phyloP scores from a whole-genome alignment of 2,113 vertebrate genomes.

The Nothoprocta pentlandii region DNA sequence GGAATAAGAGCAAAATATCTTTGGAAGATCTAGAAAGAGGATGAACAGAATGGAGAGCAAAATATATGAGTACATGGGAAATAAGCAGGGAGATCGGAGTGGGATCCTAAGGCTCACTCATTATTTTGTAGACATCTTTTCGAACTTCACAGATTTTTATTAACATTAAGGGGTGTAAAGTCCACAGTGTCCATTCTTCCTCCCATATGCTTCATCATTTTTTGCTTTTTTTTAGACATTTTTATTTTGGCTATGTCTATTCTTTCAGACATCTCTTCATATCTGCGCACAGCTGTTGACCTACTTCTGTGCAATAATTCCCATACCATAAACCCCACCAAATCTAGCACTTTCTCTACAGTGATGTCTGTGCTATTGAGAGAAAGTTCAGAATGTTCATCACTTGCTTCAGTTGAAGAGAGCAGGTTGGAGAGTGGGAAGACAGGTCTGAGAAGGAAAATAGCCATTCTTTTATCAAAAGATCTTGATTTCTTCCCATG shows the following conservation, averaged over 20 bases:
- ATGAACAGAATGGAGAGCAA: conserved; percentile 26
- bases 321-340: not conserved
- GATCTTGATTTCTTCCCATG: not conserved
- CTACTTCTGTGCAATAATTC: conserved; percentile 29
- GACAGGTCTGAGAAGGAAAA: not conserved
- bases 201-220: not conserved
- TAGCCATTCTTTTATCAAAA: not conserved
- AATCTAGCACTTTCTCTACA: not conserved
- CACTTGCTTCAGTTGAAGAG: not conserved
- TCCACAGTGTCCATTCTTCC: conserved; percentile 24
- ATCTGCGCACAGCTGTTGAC: conserved; percentile 61
- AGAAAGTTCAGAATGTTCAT: not conserved
- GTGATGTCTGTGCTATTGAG: not conserved
- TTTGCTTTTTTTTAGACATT: not conserved
- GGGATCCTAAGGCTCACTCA: conserved; percentile 38
- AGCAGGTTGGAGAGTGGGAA: not conserved
- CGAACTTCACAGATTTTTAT: conserved; percentile 44
- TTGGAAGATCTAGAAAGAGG: conserved; percentile 19
- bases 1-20: not conserved
- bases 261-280: conserved; percentile 31
- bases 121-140: conserved; percentile 55
- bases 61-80: not conserved
- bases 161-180: conserved; percentile 33
- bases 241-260: conserved; percentile 38
- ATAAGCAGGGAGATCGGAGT: conserved; percentile 23